Conservation (phyloP, 2,113 vertebrate species). For the Drymodes brunneopygia region DNA sequence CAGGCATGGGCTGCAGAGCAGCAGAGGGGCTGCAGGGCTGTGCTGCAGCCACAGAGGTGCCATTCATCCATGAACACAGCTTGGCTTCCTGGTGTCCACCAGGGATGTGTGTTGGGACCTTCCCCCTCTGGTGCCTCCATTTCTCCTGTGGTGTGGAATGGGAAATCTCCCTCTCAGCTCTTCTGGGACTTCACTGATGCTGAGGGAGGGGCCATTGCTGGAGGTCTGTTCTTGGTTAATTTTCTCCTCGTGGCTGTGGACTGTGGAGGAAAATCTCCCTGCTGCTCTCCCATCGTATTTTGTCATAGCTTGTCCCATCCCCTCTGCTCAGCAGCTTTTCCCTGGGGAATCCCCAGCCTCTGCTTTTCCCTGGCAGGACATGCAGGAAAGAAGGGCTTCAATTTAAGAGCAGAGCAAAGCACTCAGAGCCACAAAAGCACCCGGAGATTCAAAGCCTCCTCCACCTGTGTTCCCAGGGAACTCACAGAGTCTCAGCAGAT, state of each 20-base stretch:
- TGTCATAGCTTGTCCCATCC: background rate
- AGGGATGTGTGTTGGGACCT: background rate
- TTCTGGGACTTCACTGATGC: background rate
- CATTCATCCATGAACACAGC: rapidly evolving
- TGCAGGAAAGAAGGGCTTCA: background rate
- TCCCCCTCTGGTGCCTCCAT: background rate
- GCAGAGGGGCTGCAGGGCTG: background rate
- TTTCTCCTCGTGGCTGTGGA: background rate
- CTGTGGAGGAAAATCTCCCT: background rate
- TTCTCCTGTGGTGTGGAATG: background rate
- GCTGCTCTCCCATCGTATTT: background rate
- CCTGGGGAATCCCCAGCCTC: background rate
- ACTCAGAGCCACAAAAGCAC: background rate
- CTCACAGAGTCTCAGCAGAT: background rate
- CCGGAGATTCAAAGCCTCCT: background rate
- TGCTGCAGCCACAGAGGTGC: background rate
- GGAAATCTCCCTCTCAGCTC: background rate
- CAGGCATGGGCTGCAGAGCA: background rate
- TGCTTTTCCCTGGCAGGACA: background rate
- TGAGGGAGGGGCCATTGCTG: background rate
- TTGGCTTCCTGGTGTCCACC: background rate
- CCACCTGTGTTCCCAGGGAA: background rate
- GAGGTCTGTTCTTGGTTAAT: background rate
- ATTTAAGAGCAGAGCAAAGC: background rate
- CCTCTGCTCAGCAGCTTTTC: background rate